These are phyloP conservation scores for Pristionchus exspectatus DNA, from an alignment of 2,888 invertebrate genomes.

Conservation along the genomic window DNA sequence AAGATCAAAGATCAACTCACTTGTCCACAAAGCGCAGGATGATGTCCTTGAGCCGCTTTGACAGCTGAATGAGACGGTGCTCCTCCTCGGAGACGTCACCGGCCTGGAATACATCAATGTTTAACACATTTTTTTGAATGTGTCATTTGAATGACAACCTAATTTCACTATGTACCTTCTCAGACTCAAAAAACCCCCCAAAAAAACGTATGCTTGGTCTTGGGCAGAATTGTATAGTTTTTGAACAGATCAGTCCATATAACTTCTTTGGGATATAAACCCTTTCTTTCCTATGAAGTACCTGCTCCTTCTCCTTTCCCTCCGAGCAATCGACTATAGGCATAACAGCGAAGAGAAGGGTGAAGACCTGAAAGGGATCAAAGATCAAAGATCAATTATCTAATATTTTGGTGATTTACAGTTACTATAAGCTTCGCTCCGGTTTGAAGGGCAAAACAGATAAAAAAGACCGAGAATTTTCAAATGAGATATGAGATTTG, in stretches of 20 bases:
- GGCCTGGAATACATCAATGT: neutral
- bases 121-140: neutral
- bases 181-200: too few relatives aligned
- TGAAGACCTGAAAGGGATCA: conserved; percentile 53
- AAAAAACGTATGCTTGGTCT: too few relatives aligned
- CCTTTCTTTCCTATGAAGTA: too few relatives aligned
- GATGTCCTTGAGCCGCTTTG: conserved; percentile 54
- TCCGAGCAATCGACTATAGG: conserved; percentile 57
- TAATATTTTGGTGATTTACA: too few relatives aligned
- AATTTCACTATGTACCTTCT: too few relatives aligned
- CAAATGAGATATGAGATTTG: neutral
- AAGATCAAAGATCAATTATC: neutral
- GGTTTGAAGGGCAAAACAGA: too few relatives aligned
- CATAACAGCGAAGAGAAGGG: conserved; percentile 56
- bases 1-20: conserved; percentile 50
- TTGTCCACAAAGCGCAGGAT: conserved; percentile 56
- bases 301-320: neutral
- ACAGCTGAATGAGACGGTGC: conserved; percentile 55
- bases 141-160: too few relatives aligned
- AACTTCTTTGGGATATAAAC: too few relatives aligned
- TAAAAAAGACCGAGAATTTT: too few relatives aligned
- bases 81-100: conserved; percentile 58
- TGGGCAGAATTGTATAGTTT: too few relatives aligned
- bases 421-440: too few relatives aligned
- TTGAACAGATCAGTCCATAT: too few relatives aligned